Evolutionary conservation across 1,140 invertebrate species (phyloP), one percentile per base, ranked within the genome.

Genomic region (Drosophila subpulchrella): DNA sequence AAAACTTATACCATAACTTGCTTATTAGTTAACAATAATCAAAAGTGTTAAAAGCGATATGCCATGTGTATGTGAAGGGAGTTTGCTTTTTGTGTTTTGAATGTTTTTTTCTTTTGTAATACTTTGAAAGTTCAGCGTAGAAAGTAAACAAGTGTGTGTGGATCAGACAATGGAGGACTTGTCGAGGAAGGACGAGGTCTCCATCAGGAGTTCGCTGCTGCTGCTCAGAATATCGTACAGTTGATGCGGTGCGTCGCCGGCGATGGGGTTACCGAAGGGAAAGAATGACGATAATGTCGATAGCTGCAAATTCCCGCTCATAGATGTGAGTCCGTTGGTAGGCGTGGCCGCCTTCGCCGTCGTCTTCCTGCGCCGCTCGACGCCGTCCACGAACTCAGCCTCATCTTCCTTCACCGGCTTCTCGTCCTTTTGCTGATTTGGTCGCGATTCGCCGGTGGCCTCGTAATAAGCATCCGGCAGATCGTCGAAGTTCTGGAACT

Each of bases 281-380:
- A 93, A 94, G 76, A 94, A 94, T 51, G 93, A 93, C n/a, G 93
- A 93, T 0, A 94, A 92, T 6, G 81, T 79, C 13, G 91, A 88
- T 12, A 75, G 54, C 57, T 70, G 73, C 61, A 81, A 17, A 7
- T 63, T 58, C 4, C 70, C 63, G 30, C 62, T 77, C 6, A 80
- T 71, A 17, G 67, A 60, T 3, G 57, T 51, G 12, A 83, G 56
- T 11, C 81, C 84, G 42, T 85, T 90, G 0, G 78, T 58, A 4
- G 71, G 20, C 1, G 78, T 74, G 24, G 32, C 15, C 17, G 47
- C 17, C 12, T 61, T 58, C 7, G 63, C 54, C 34, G 66, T 50
- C 53, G 67, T 39, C 50, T 91, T 90, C 36, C 82, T 80, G 6
- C 89, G 70, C 0, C 89, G 55, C 56, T 92, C 89, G 5, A 91